Conservation (phyloP, 2,113 vertebrate species). For the Oxygymnocypris stewartii region DNA sequence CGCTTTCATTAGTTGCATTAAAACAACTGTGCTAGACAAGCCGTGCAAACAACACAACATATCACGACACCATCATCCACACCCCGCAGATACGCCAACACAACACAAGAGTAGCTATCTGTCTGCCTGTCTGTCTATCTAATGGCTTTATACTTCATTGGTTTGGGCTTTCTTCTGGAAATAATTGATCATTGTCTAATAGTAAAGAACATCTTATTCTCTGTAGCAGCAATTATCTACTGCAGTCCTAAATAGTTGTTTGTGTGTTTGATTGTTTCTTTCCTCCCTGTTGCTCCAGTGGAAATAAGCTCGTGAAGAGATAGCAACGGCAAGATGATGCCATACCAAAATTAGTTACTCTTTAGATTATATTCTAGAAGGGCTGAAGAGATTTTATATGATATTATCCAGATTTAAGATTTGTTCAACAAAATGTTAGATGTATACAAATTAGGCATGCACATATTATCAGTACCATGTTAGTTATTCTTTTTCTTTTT, state of each 20-base stretch:
- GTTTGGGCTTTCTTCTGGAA: slow-evolving; percentile 2
- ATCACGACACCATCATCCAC: neutral
- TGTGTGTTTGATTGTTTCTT: slow-evolving; percentile 6
- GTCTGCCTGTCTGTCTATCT: neutral
- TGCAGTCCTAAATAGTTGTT: neutral
- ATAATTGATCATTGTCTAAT: neutral
- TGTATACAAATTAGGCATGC: neutral
- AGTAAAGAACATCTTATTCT: slow-evolving; percentile 15
- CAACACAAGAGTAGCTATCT: neutral
- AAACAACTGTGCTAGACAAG: slow-evolving; percentile 54
- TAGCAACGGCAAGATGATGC: neutral
- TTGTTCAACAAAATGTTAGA: neutral
- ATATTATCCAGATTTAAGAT: neutral
- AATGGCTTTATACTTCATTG: neutral
- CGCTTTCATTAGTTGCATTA: slow-evolving; percentile 63
- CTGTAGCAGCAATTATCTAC: neutral
- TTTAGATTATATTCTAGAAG: neutral
- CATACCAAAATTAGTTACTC: neutral
- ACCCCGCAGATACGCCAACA: neutral
- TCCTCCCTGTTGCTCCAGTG: neutral
- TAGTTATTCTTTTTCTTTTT: neutral
- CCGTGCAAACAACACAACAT: slow-evolving; percentile 47
- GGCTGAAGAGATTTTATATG: neutral
- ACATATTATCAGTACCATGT: neutral
- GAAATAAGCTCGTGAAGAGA: neutral